A percentile compares a stretch with the other conserved stretches of the same genome.
Evolutionary conservation across 2,113 vertebrate genomes (phyloP).

Genomic region (Capreolus pygargus): DNA sequence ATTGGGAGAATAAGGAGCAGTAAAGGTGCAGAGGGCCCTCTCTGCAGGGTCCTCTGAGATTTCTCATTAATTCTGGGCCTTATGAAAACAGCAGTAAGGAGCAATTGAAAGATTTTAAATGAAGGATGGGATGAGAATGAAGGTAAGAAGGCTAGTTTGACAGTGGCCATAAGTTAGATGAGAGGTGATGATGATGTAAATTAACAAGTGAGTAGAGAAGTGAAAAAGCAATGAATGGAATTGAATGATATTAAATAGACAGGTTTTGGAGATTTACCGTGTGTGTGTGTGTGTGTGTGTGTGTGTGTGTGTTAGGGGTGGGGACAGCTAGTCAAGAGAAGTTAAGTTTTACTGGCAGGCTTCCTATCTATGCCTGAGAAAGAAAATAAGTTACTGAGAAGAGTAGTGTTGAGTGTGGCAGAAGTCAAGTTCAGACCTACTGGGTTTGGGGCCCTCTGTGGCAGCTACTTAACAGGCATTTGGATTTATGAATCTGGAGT

Average conservation of each 20-base stretch:
- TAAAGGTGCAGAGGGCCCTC: background rate
- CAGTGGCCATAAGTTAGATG: background rate
- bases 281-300: background rate
- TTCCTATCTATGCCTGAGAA: background rate
- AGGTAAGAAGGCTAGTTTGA: background rate
- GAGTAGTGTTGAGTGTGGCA: background rate
- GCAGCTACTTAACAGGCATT: background rate
- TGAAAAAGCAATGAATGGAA: background rate
- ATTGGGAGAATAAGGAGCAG: background rate
- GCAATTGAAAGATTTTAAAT: background rate
- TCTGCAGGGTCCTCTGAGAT: background rate
- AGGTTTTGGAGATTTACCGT: background rate
- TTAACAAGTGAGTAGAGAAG: background rate
- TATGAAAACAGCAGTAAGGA: background rate
- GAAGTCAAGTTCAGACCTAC: background rate
- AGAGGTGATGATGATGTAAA: background rate
- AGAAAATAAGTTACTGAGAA: background rate
- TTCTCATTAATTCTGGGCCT: background rate
- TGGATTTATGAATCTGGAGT: background rate
- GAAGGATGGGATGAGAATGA: background rate
- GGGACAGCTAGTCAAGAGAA: background rate
- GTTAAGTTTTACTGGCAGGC: background rate
- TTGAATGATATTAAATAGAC: background rate
- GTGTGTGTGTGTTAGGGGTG: background rate
- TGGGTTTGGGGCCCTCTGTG: background rate